Percentiles rank a stretch among this genome's conserved stretches.
phyloP scores from a whole-genome alignment of 2,113 vertebrate species.

The Helogale parvula region DNA sequence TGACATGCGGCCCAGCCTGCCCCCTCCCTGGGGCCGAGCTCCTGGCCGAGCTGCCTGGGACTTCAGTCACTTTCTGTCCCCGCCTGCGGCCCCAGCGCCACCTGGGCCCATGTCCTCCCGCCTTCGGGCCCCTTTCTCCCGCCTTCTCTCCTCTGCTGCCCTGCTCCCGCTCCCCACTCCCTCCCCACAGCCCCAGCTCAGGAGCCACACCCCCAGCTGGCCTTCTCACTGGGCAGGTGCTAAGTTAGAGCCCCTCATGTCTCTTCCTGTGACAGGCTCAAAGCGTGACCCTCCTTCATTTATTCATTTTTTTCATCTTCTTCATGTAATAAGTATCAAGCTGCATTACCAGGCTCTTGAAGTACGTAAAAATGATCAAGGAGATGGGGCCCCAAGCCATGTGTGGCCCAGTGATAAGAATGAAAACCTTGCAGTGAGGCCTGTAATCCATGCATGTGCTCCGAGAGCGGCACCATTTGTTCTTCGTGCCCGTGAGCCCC shows the following conservation, averaged over 20 bases:
- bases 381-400: background rate
- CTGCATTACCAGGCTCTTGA: background rate
- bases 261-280: background rate
- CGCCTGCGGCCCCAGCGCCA: background rate
- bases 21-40: background rate
- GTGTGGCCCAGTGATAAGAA: too few species aligned
- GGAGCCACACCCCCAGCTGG: rapidly evolving
- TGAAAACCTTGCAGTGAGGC: rapidly evolving
- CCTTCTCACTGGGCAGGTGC: background rate
- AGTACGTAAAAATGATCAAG: background rate
- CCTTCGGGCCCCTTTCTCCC: background rate
- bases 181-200: rapidly evolving
- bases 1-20: background rate
- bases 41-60: background rate
- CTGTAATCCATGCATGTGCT: rapidly evolving
- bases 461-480: rapidly evolving
- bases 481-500: background rate
- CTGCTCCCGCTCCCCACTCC: background rate
- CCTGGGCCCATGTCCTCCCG: background rate
- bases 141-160: background rate
- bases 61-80: background rate
- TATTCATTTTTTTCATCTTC: background rate
- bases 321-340: background rate
- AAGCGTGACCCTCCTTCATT: rapidly evolving
- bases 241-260: rapidly evolving